Conservation (phyloP, 2,888 invertebrate species). For the Agrilus mali region DNA sequence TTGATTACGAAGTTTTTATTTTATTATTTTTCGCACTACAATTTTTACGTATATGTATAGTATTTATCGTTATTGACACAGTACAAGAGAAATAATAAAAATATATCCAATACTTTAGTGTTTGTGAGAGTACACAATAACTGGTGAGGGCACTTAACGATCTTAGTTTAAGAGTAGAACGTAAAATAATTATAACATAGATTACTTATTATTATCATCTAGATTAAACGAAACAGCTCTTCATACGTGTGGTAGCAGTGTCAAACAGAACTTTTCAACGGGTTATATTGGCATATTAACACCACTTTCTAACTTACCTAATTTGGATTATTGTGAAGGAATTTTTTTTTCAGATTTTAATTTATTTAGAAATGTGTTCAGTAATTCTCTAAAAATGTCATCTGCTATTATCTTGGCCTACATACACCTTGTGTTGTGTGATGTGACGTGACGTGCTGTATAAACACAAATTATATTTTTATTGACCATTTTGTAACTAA, state of each 20-base stretch:
- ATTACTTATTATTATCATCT: background rate
- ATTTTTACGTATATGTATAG: conserved; percentile 3
- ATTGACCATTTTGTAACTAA: too few relatives aligned
- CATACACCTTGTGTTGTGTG: too few relatives aligned
- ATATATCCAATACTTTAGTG: conserved; percentile 28
- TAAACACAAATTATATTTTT: too few relatives aligned
- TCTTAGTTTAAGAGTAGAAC: conserved; percentile 31
- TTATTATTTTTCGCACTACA: too few relatives aligned
- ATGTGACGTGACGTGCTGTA: too few relatives aligned
- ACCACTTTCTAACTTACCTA: too few relatives aligned
- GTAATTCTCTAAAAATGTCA: too few relatives aligned
- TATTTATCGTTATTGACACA: conserved; percentile 12
- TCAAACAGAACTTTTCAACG: conserved; percentile 28
- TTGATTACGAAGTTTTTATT: too few relatives aligned
- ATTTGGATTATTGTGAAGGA: too few relatives aligned
- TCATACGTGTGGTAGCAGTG: conserved; percentile 34
- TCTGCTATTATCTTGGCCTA: too few relatives aligned
- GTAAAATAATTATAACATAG: conserved; percentile 16
- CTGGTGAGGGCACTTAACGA: conserved; percentile 35
- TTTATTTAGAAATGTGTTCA: too few relatives aligned
- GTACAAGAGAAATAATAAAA: conserved; percentile 15
- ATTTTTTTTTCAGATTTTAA: too few relatives aligned
- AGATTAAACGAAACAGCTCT: conserved; percentile 21
- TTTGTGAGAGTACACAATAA: conserved; percentile 35
- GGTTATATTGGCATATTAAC: conserved; percentile 29